Evolutionary conservation across 2,888 invertebrate genomes (phyloP), one percentile per base, ranked within the genome.

Genomic region (Hermodice carunculata): DNA sequence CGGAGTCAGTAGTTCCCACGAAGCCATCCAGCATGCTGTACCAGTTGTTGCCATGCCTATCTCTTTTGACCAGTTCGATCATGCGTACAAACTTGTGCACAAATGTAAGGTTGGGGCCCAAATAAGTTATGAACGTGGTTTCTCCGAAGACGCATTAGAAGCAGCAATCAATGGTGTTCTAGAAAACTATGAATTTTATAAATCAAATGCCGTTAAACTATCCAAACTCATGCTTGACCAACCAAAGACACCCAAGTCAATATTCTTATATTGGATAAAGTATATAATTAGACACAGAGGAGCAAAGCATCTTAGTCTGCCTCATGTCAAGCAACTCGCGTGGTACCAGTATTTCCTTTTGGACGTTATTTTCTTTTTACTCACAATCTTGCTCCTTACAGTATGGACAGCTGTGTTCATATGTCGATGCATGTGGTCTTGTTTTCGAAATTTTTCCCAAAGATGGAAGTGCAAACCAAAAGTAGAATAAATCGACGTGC

Each of bases 11-110:
- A 52, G 60, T 19, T 52, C 60, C 6, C 52, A 52, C 32, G 60
- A 60, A 32, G 22, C 51, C 3, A 42, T 42, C 43, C 37, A 40
- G n/a, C 24, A 52, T 29, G 51, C 49, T 8, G 43, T 60, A 11
- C 60, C 60, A 14, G 51, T 60, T 22, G 51, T 60, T 22, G 49
- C 60, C n/a, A 43, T 60, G 19, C 60, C 52, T n/a, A 22, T 60
- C 3, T 60, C 52, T 37, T 28, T 28, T 11, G 52, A 60, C 31
- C 60, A 60, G 60, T 19, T 22, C 3, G n/a, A 31, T 28, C 51
- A 60, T 42, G 48, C 60, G 1, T 40, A 29, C 1, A 49, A 37
- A 2, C 24, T 60, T 1, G 42, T 51, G 3, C 40, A 60, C 24
- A 26, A 43, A 8, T 28, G 29, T 3, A 60, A 60, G 22, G 52